Evolutionary conservation across 2,797 vertebrate species (phyloP).

Genomic region (Pelochelys cantorii): DNA sequence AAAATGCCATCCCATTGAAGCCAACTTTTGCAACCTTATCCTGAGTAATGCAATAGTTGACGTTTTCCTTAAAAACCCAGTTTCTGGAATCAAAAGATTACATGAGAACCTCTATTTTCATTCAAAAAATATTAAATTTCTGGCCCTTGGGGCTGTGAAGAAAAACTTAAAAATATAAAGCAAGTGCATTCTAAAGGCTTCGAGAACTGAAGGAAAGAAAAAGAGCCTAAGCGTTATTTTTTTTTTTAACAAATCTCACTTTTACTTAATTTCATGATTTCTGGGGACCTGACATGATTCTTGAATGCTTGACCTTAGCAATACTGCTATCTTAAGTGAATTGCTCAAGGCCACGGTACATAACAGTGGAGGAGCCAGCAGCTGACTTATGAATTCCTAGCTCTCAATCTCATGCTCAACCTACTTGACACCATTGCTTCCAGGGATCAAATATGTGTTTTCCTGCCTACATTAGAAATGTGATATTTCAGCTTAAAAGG

Average conservation of each 20-base stretch:
- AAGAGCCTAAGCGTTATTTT: not conserved
- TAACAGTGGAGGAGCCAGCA: not conserved
- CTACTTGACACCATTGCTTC: not conserved
- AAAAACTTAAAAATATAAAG: not conserved
- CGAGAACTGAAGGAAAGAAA: not conserved
- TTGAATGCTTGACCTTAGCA: not conserved
- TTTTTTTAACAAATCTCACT: not conserved
- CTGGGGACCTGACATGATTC: not conserved
- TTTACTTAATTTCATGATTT: not conserved
- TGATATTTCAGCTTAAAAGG: not conserved
- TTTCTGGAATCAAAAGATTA: not conserved
- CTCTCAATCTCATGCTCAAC: not conserved
- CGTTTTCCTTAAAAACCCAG: not conserved
- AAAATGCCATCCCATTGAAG: accelerated
- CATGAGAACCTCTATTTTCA: not conserved
- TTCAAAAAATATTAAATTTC: not conserved
- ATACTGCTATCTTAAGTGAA: not conserved
- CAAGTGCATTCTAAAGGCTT: not conserved
- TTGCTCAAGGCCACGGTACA: not conserved
- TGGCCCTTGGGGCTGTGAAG: not conserved
- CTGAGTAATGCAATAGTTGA: not conserved
- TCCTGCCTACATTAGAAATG: accelerated
- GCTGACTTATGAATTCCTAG: not conserved
- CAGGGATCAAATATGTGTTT: not conserved
- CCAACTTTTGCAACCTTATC: not conserved